phyloP scores from a whole-genome alignment of 92 coral and sea anemone genomes.

The Parazoanthus swiftii region DNA sequence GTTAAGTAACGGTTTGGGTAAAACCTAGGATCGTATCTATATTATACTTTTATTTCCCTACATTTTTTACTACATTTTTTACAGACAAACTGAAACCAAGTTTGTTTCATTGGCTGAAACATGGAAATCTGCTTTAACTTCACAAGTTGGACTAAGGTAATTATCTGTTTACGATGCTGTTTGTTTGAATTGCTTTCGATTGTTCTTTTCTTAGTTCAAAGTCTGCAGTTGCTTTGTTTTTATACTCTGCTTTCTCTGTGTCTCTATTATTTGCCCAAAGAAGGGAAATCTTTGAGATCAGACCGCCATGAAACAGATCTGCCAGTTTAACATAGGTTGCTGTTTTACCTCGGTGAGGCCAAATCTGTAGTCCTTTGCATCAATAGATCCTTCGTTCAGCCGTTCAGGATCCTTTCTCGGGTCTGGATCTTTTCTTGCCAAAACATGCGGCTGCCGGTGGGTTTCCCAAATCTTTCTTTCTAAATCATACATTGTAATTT shows the following conservation, averaged over 20 bases:
- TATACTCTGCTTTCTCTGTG: slow-evolving; percentile 22
- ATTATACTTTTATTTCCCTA: no score
- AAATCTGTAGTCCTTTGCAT: slow-evolving; percentile 42
- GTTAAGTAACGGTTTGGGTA: no score
- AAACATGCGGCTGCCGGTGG: slow-evolving; percentile 35
- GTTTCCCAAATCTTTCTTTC: slow-evolving; percentile 41
- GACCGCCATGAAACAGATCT: slow-evolving; percentile 46
- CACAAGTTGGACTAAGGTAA: no score
- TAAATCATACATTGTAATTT: slow-evolving; percentile 33
- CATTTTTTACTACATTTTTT: no score
- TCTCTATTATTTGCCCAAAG: no score
- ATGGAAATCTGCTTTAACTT: no score
- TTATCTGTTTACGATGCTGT: no score
- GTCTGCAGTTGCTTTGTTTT: slow-evolving; percentile 19
- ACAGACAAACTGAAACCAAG: no score
- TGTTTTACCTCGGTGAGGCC: slow-evolving; percentile 38
- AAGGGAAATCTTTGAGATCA: no score
- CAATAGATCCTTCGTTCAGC: slow-evolving; percentile 28
- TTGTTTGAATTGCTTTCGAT: slow-evolving; percentile 7
- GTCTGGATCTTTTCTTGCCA: slow-evolving; percentile 34
- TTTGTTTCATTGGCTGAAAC: no score
- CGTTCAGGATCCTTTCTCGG: slow-evolving; percentile 21
- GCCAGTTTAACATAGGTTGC: slow-evolving; percentile 41
- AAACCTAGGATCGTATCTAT: no score
- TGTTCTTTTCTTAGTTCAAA: slow-evolving; percentile 19